Percentiles rank a stretch among this genome's conserved stretches.
Conservation (phyloP, 2,113 vertebrate species). For the Phalacrocorax brasilianus region DNA sequence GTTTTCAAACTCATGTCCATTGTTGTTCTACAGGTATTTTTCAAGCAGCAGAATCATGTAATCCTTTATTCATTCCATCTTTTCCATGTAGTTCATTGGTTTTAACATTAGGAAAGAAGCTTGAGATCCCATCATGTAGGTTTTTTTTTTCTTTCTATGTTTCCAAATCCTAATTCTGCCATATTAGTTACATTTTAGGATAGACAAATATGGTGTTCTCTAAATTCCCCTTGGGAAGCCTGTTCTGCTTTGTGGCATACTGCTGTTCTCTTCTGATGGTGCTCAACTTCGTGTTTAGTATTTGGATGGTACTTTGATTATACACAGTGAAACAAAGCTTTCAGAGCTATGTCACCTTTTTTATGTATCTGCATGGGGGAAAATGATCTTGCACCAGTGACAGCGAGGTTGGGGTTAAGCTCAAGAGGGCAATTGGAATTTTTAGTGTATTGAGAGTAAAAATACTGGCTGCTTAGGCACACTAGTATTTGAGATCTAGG, state of each 20-base stretch:
- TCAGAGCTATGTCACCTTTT: neutral
- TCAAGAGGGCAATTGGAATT: neutral
- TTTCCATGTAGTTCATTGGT: neutral
- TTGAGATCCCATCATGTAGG: neutral
- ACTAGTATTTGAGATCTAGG: neutral
- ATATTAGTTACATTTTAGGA: neutral
- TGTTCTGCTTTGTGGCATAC: neutral
- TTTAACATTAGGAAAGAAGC: neutral
- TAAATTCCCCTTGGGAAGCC: neutral
- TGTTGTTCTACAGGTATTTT: neutral
- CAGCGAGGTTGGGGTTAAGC: neutral
- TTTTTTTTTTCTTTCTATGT: neutral
- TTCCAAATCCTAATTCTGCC: neutral
- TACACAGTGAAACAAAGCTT: neutral
- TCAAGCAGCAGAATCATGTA: fast-evolving
- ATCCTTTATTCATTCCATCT: neutral
- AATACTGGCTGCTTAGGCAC: neutral
- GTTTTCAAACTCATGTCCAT: neutral
- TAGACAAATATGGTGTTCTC: neutral
- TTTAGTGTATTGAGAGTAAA: neutral
- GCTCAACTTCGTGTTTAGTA: neutral
- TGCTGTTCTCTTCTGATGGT: neutral
- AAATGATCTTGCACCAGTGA: neutral
- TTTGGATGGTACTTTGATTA: neutral
- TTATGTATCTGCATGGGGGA: neutral